Conservation (phyloP, 37 sponge, comb jelly and placozoan species). For the Hormiphora californensis region DNA sequence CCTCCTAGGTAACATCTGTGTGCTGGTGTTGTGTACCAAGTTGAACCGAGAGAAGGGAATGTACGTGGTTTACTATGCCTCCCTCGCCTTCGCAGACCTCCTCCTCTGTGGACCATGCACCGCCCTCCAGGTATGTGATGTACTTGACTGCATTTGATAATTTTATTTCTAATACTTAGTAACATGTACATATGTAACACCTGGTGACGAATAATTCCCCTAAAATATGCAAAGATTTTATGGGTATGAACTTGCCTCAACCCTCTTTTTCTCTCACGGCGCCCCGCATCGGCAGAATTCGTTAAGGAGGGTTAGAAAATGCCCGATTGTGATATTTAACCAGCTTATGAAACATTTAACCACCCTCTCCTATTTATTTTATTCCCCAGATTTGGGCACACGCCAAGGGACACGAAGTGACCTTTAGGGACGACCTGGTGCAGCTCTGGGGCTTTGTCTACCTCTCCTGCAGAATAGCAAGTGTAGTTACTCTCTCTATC, state of each 20-base stretch:
- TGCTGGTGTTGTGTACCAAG: conserved; percentile 7
- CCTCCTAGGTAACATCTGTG: conserved; percentile 18
- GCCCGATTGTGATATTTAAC: too few relatives aligned
- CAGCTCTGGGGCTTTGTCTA: conserved; percentile 38
- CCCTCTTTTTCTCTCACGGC: too few relatives aligned
- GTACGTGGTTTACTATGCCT: conserved; percentile 41
- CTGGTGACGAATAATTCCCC: too few relatives aligned
- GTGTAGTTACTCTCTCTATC: conserved; percentile 22
- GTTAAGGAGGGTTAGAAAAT: too few relatives aligned
- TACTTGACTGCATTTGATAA: too few relatives aligned
- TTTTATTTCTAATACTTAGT: too few relatives aligned
- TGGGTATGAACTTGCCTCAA: too few relatives aligned
- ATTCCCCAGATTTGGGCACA: conserved; percentile 31
- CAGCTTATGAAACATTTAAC: too few relatives aligned
- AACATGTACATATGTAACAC: too few relatives aligned
- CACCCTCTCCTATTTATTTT: too few relatives aligned
- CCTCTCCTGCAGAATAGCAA: conserved; percentile 18
- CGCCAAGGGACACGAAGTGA: conserved; percentile 1
- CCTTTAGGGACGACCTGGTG: background rate
- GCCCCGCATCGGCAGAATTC: too few relatives aligned
- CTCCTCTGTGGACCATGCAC: conserved; percentile 16
- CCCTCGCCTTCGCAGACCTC: conserved; percentile 29
- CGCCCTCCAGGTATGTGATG: conserved; percentile 33
- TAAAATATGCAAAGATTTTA: too few relatives aligned
- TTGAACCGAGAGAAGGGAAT: background rate